Percentiles rank a stretch among this genome's conserved stretches.
These are phyloP conservation scores for Automeris io DNA, from an alignment of 2,888 invertebrate genomes.

Conservation along the genomic window DNA sequence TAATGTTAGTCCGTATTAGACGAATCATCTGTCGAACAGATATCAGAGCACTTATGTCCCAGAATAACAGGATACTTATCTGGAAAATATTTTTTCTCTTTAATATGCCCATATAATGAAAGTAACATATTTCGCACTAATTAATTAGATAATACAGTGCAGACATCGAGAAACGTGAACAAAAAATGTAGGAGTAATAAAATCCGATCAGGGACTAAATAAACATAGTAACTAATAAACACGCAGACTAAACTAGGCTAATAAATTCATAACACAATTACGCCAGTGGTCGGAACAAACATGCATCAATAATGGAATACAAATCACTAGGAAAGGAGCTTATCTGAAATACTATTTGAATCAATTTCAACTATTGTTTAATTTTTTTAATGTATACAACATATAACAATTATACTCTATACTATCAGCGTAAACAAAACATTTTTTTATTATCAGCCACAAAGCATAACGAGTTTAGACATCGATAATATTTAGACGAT, in stretches of 20 bases:
- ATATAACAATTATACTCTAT: too few relatives aligned
- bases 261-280: conserved; percentile 52
- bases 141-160: conserved; percentile 32
- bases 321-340: conserved; percentile 8
- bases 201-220: conserved; percentile 5
- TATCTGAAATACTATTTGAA: background rate
- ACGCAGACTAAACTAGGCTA: conserved; percentile 7
- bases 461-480: too few relatives aligned
- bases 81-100: conserved; percentile 29
- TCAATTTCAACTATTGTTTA: background rate
- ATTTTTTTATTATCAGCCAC: too few relatives aligned
- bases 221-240: conserved; percentile 4
- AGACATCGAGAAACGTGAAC: conserved; percentile 30
- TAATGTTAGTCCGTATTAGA: conserved; percentile 43
- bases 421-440: too few relatives aligned
- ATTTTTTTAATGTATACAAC: too few relatives aligned
- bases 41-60: conserved; percentile 47
- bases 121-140: conserved; percentile 11
- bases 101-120: conserved; percentile 27
- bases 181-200: conserved; percentile 2
- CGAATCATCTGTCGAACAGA: conserved; percentile 44
- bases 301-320: conserved; percentile 34
- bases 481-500: too few relatives aligned
- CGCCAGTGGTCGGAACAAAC: conserved; percentile 60
- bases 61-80: conserved; percentile 39